Percentiles rank a stretch among this genome's conserved stretches.
These are phyloP conservation scores for Enteromius mattozi DNA, from an alignment of 2,797 vertebrate species.

Conservation along the genomic window DNA sequence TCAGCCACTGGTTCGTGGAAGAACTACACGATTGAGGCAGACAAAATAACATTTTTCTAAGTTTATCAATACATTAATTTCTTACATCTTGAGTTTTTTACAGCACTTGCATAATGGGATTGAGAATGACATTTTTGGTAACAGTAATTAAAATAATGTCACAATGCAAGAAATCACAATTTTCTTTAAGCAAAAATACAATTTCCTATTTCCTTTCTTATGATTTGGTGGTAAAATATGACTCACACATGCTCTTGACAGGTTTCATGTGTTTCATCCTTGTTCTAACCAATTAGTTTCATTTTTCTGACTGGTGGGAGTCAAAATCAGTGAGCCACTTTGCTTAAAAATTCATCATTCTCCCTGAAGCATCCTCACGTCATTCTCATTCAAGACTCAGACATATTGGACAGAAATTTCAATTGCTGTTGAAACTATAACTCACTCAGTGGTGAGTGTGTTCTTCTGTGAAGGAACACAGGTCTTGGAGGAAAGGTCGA, in stretches of 20 bases:
- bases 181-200: background rate
- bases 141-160: background rate
- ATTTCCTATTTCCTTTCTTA: background rate
- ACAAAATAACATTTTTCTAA: background rate
- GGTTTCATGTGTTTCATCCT: conserved; percentile 19
- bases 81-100: too few relatives aligned
- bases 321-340: conserved; percentile 37
- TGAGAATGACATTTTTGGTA: background rate
- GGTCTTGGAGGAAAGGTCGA: conserved; percentile 47
- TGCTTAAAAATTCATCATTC: conserved; percentile 36
- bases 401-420: conserved; percentile 45
- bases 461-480: conserved; percentile 46
- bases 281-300: conserved; percentile 24
- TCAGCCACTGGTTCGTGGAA: background rate
- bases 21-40: background rate
- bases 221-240: background rate
- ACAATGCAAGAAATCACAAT: background rate
- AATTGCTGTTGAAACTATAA: conserved; percentile 51
- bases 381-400: conserved; percentile 31
- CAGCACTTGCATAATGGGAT: background rate
- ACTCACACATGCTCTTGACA: background rate
- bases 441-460: conserved; percentile 43
- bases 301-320: conserved; percentile 20
- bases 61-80: too few relatives aligned
- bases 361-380: conserved; percentile 41